Evolutionary conservation across 1,140 invertebrate species (phyloP).

Genomic region (Cheumatopsyche charites): DNA sequence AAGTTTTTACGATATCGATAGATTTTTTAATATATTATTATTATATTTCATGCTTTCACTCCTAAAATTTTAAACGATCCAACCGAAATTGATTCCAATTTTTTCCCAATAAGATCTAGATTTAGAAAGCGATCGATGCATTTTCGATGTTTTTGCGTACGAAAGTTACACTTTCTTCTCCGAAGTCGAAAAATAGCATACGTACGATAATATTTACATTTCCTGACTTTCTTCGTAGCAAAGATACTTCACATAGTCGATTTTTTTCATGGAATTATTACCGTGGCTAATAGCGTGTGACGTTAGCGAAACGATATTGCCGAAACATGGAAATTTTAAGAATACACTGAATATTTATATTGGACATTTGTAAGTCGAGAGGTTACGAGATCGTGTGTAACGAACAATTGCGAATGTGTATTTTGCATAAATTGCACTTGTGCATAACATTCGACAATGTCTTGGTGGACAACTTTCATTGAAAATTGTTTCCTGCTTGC

Average conservation of each 20-base stretch:
- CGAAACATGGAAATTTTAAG: not conserved
- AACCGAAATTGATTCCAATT: too few relatives aligned
- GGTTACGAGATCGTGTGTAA: constrained; percentile 1
- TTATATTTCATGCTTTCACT: too few relatives aligned
- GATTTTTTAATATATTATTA: too few relatives aligned
- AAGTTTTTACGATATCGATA: too few relatives aligned
- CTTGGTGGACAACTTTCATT: not conserved
- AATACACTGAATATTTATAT: not conserved
- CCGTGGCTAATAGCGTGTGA: constrained; percentile 13
- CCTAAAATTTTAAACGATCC: too few relatives aligned
- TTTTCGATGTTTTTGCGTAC: not conserved
- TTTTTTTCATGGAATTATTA: not conserved
- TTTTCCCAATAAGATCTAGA: too few relatives aligned
- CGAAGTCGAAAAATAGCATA: not conserved
- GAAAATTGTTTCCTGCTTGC: not conserved
- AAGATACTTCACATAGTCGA: not conserved
- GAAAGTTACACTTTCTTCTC: not conserved
- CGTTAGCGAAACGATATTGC: not conserved
- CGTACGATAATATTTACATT: not conserved
- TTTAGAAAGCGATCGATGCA: not conserved
- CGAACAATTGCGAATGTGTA: not conserved
- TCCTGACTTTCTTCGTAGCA: not conserved
- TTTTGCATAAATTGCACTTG: constrained; percentile 8
- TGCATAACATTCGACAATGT: constrained; percentile 7
- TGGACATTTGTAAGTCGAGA: not conserved